These are phyloP conservation scores for Chitala chitala DNA, from an alignment of 2,113 vertebrate genomes.

Conservation along the genomic window DNA sequence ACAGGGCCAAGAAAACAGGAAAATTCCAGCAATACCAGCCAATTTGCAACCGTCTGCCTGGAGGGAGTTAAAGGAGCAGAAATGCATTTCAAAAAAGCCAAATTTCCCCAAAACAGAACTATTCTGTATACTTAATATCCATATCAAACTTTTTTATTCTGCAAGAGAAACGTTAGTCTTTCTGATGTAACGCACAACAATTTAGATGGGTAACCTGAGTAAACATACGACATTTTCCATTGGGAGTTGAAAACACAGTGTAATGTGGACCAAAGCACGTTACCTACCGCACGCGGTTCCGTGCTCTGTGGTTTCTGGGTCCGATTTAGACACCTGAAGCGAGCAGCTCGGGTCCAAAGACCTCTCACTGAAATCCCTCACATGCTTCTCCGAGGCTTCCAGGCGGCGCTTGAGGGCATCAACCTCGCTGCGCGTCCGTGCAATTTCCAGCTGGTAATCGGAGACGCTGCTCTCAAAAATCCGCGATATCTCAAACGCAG, in stretches of 20 bases:
- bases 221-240: not conserved
- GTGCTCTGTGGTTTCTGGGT: not conserved
- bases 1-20: too few relatives aligned
- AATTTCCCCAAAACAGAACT: too few relatives aligned
- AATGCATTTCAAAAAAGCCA: too few relatives aligned
- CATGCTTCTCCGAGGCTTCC: not conserved
- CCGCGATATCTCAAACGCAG: slow-evolving; percentile 41
- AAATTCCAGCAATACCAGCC: too few relatives aligned
- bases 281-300: not conserved
- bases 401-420: slow-evolving; percentile 6
- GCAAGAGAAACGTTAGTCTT: too few relatives aligned
- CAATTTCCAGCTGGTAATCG: slow-evolving; percentile 43
- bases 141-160: too few relatives aligned
- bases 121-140: too few relatives aligned
- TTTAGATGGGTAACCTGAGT: too few relatives aligned
- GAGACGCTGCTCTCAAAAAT: slow-evolving; percentile 48
- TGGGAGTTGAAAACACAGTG: not conserved
- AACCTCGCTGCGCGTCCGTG: slow-evolving; percentile 38
- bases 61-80: too few relatives aligned
- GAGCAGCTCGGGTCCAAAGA: not conserved
- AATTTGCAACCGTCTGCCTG: too few relatives aligned
- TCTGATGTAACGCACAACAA: too few relatives aligned
- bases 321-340: not conserved
- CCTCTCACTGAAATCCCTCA: not conserved
- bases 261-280: not conserved